Evolutionary conservation across 2,113 vertebrate genomes (phyloP), one percentile per base, ranked within the genome.

Genomic region (Apodemus speciosus): DNA sequence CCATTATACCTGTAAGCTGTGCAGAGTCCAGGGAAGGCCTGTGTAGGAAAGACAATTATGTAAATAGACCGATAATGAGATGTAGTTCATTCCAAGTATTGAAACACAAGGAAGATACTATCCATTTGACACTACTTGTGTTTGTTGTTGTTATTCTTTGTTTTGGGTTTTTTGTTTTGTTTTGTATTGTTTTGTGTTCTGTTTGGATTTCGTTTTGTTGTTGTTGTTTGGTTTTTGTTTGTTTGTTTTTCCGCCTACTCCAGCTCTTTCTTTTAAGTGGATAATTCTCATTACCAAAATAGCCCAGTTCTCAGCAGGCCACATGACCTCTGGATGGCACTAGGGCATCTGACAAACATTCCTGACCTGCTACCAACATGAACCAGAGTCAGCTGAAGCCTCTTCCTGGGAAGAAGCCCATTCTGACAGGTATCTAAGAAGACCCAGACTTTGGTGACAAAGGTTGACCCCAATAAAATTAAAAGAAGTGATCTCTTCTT

Each of bases 201-300:
- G 32, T 35, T 62, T 62, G 32, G 15, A 35, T 35, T 68, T 35
- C 5, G 14, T 68, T 32, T 32, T 4, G 11, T 9, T 23, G 6
- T 25, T 62, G 2, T 27, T 23, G 25, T 62, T 25, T 8, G 58
- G 2, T 25, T 60, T 32, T 68, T 68, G 64, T 66, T 66, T 66
- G 60, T 25, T 69, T 69, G 16, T 38, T 14, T 14, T 64, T 40
- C 64, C 25, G 32, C 62, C 60, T 21, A 15, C 46, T 53, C 69
- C 85, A 90, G 80, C 14, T 84, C 40, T n/a, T 90, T 94, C n/a
- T 80, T 76, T 89, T 75, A 91, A 58, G 84, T 3, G 49, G 62
- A 38, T 94, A 87, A 92, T 80, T 95, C 91, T 94, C 85, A 6
- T 88, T 81, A 81, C 77, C 80, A 62, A 89, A 91, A 89, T 62